Percentiles rank a stretch among this genome's conserved stretches.
Conservation (phyloP, 1,140 invertebrate species). For the Chionoecetes opilio region DNA sequence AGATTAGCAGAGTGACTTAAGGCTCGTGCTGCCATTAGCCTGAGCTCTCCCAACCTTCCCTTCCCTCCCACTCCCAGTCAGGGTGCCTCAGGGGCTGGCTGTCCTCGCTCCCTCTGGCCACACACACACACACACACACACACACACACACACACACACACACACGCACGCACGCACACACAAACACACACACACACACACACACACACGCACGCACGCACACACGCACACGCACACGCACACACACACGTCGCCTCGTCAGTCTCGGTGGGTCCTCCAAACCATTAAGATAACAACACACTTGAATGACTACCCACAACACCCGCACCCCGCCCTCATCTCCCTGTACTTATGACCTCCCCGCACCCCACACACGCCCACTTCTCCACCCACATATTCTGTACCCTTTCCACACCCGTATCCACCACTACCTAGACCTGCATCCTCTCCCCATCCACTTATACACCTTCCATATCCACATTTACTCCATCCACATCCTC, state of each 20-base stretch:
- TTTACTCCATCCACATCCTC: too few species aligned
- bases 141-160: too few species aligned
- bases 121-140: too few species aligned
- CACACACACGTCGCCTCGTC: background rate
- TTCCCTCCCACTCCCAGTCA: too few species aligned
- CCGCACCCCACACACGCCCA: background rate
- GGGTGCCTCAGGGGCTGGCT: too few species aligned
- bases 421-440: background rate
- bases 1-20: too few species aligned
- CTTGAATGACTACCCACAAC: background rate
- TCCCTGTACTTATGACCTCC: background rate
- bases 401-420: background rate
- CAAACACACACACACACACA: constrained; percentile 63
- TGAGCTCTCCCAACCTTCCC: too few species aligned
- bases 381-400: background rate
- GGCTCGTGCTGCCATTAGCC: too few species aligned
- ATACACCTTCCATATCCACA: too few species aligned
- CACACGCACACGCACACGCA: constrained; percentile 49
- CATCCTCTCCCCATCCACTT: too few species aligned
- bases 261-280: too few species aligned
- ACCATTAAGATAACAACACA: background rate
- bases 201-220: constrained; percentile 33
- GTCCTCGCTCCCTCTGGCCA: background rate
- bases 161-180: constrained; percentile 37
- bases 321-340: background rate